phyloP scores from a whole-genome alignment of 64 coral and sea anemone genomes.

The Montipora cactus region DNA sequence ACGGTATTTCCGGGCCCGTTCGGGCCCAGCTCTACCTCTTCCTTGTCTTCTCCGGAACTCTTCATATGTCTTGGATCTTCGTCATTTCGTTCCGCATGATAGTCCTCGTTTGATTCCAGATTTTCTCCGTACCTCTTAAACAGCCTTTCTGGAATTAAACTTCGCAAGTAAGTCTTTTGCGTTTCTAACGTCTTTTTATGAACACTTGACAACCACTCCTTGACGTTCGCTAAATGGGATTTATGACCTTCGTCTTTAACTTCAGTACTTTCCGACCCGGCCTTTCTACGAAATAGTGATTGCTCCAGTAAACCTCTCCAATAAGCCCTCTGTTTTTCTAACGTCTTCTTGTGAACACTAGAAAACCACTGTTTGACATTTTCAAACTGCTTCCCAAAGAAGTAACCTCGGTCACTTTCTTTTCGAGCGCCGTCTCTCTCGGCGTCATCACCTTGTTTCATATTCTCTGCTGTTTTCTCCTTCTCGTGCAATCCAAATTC shows the following conservation, averaged over 20 bases:
- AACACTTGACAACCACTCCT: constrained; percentile 15
- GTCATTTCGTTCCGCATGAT: not conserved
- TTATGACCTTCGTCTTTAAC: not conserved
- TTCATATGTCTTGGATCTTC: not conserved
- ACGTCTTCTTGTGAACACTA: not conserved
- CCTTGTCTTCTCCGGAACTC: not conserved
- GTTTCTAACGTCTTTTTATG: not conserved
- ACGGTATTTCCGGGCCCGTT: not conserved
- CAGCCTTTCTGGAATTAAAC: not conserved
- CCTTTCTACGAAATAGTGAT: not conserved
- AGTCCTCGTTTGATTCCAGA: not conserved
- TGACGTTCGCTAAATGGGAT: not conserved
- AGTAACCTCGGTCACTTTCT: not conserved
- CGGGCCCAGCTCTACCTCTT: not conserved
- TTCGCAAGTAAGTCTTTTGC: not conserved
- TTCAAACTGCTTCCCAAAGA: constrained; percentile 7
- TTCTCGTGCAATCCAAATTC: not conserved
- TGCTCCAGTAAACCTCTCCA: not conserved
- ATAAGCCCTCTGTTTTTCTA: constrained; percentile 3
- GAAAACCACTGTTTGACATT: constrained; percentile 18
- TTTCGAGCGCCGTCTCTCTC: not conserved
- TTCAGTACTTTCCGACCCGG: not conserved
- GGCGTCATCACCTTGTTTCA: not conserved
- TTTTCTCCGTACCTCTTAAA: not conserved
- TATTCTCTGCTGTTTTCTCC: not conserved